phyloP scores from a whole-genome alignment of 2,113 vertebrate species.

The Blennius ocellaris region DNA sequence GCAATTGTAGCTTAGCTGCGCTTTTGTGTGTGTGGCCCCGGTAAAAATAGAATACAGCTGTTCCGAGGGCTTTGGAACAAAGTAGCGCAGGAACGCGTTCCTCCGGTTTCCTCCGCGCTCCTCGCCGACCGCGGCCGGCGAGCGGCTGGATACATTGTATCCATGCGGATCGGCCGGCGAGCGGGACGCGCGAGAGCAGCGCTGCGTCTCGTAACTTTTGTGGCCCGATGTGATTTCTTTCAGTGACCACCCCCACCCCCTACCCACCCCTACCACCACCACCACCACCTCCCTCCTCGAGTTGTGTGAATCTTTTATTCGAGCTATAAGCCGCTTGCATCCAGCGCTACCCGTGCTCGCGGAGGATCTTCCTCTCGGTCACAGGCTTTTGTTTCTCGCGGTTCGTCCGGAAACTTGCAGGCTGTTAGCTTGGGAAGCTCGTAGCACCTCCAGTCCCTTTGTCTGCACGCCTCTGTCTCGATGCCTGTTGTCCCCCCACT shows the following conservation, averaged over 20 bases:
- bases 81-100: conserved; percentile 12
- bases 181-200: too few species aligned
- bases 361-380: neutral
- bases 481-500: conserved; percentile 68
- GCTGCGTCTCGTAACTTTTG: conserved; percentile 66
- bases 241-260: too few species aligned
- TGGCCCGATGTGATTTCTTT: conserved; percentile 44
- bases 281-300: neutral
- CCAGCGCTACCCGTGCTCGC: neutral
- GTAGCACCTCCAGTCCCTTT: conserved; percentile 70
- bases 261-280: neutral
- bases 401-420: conserved; percentile 26
- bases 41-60: conserved; percentile 69
- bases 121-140: neutral
- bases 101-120: neutral
- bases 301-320: conserved; percentile 1
- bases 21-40: conserved; percentile 18
- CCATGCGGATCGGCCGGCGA: conserved; percentile 13
- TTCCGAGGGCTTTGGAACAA: conserved; percentile 59
- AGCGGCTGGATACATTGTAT: conserved; percentile 18
- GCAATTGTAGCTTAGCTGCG: conserved; percentile 49
- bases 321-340: neutral
- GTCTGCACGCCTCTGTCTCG: conserved; percentile 68
- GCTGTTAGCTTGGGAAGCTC: conserved; percentile 51
- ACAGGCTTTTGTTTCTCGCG: neutral